Conservation (phyloP, 2,888 invertebrate species). For the Pseudococcus jackbeardsleyi region DNA sequence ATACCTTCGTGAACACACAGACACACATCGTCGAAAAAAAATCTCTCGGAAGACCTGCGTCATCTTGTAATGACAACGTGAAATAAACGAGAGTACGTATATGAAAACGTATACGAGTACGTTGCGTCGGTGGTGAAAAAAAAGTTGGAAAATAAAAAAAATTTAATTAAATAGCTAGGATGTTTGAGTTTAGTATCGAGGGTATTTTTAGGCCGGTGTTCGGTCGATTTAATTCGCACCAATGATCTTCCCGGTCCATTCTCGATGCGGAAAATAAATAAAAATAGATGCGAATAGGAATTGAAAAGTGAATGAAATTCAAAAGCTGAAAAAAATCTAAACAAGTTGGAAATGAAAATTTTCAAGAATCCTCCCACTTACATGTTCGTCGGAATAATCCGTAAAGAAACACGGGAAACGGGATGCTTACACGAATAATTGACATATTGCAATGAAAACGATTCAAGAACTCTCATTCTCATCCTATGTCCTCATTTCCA, state of each 20-base stretch:
- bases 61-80: constrained; percentile 34
- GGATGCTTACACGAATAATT: no score
- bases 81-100: constrained; percentile 4
- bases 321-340: neutral
- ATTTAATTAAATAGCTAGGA: constrained; percentile 29
- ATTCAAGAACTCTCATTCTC: no score
- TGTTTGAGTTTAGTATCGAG: neutral
- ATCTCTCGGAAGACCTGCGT: constrained; percentile 28
- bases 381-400: no score
- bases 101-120: neutral
- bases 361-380: no score
- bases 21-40: neutral
- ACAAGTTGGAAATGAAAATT: no score
- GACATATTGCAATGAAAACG: no score
- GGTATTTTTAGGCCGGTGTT: neutral
- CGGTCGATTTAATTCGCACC: neutral
- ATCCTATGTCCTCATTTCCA: no score
- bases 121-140: neutral
- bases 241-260: neutral
- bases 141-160: constrained; percentile 4
- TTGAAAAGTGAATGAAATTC: neutral
- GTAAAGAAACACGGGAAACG: no score
- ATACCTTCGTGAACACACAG: neutral
- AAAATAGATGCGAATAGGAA: neutral
- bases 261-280: neutral